phyloP scores from a whole-genome alignment of 2,113 vertebrate species.

The Blennius ocellaris region DNA sequence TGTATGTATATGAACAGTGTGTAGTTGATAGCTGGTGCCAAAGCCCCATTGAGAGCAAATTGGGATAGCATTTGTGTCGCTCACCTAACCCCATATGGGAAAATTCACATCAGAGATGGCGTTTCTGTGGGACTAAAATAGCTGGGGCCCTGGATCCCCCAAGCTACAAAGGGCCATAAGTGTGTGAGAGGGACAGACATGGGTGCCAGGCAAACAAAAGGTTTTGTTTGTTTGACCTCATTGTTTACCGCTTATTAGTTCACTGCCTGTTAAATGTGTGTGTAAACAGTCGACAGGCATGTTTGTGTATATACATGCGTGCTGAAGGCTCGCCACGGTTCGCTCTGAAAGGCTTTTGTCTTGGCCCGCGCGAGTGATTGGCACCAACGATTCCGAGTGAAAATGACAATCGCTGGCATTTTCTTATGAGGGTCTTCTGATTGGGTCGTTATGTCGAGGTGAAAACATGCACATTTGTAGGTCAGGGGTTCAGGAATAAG shows the following conservation, averaged over 20 bases:
- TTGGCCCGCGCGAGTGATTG: conserved; percentile 20
- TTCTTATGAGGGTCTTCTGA: conserved; percentile 11
- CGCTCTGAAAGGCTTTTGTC: conserved; percentile 28
- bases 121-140: background rate
- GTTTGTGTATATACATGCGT: conserved; percentile 29
- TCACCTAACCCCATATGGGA: conserved; percentile 24
- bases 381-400: background rate
- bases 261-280: background rate
- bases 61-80: background rate
- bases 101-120: conserved; percentile 20
- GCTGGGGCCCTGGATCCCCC: background rate
- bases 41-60: conserved; percentile 2
- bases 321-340: conserved; percentile 12
- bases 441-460: conserved; percentile 8
- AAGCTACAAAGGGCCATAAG: conserved; percentile 2
- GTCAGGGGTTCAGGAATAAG: conserved; percentile 30
- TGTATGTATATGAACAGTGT: conserved; percentile 8
- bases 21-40: background rate
- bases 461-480: conserved; percentile 23
- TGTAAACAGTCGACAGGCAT: conserved; percentile 38
- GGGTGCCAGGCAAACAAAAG: conserved; percentile 23
- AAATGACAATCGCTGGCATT: conserved; percentile 12
- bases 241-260: conserved; percentile 48
- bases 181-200: conserved; percentile 33
- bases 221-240: conserved; percentile 53